A percentile compares a stretch with the other conserved stretches of the same genome.
Conservation (phyloP, 2,888 invertebrate genomes). For the Nipponacmea schrenckii region DNA sequence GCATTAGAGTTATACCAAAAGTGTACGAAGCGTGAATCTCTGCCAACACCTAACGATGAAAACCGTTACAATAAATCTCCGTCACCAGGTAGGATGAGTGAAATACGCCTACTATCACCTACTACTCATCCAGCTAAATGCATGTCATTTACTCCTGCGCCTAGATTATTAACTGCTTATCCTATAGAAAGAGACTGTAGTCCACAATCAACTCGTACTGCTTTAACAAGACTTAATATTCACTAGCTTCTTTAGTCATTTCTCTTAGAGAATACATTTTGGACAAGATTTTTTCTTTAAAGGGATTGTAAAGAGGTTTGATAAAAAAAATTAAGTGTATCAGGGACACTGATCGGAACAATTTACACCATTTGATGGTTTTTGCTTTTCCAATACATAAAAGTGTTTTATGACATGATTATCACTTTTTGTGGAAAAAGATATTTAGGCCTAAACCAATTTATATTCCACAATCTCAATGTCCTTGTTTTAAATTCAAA, state of each 20-base stretch:
- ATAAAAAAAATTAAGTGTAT: no score
- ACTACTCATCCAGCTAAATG: conserved; percentile 5
- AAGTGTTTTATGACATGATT: no score
- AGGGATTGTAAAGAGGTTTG: no score
- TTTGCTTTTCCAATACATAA: no score
- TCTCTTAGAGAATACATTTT: no score
- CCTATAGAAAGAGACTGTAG: neutral
- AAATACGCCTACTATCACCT: neutral
- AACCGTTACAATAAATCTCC: conserved; percentile 1
- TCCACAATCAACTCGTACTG: neutral
- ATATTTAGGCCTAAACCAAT: no score
- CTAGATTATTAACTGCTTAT: neutral
- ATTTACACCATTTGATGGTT: no score
- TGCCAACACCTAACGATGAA: neutral
- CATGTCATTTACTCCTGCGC: conserved; percentile 5
- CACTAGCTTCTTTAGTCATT: neutral
- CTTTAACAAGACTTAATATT: neutral
- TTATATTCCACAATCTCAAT: no score
- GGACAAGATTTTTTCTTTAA: no score
- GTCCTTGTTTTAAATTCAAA: no score
- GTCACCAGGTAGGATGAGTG: conserved; percentile 2
- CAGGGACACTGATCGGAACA: no score
- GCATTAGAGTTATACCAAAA: conserved; percentile 5
- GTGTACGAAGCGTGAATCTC: neutral
- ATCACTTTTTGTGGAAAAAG: no score